phyloP scores from a whole-genome alignment of 1,140 invertebrate species.

The Drosophila pandora region DNA sequence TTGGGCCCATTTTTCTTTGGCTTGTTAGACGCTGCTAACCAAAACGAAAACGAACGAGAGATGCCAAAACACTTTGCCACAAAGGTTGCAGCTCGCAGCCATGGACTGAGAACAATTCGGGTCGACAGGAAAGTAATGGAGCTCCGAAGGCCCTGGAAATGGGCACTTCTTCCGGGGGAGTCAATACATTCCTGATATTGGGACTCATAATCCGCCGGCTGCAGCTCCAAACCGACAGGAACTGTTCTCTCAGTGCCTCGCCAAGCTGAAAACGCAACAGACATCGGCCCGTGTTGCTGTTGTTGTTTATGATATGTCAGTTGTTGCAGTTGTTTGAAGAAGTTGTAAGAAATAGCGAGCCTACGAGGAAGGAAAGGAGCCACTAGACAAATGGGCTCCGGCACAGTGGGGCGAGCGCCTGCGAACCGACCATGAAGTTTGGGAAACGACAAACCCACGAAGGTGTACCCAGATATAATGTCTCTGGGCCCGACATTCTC shows the following conservation, averaged over 20 bases:
- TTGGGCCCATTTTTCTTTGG: constrained; percentile 82
- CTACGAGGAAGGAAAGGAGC: constrained; percentile 11
- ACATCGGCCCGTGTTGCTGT: constrained; percentile 34
- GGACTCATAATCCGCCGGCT: background rate
- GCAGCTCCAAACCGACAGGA: background rate
- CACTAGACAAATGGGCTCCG: constrained; percentile 58
- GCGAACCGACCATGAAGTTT: too few relatives aligned
- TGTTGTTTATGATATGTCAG: constrained; percentile 79
- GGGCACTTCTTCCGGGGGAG: too few relatives aligned
- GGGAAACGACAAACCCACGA: background rate
- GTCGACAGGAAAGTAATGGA: too few relatives aligned
- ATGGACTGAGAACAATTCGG: too few relatives aligned
- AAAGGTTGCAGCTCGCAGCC: constrained; percentile 53
- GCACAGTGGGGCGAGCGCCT: constrained; percentile 41
- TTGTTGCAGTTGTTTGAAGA: constrained; percentile 79
- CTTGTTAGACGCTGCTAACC: constrained; percentile 69
- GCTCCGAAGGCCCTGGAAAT: too few relatives aligned
- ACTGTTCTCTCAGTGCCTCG: background rate
- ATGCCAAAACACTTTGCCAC: constrained; percentile 64
- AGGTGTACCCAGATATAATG: background rate
- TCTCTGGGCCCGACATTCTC: too few relatives aligned
- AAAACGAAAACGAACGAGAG: constrained; percentile 29
- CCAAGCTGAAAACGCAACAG: constrained; percentile 54
- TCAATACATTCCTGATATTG: too few relatives aligned
- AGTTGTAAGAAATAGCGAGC: constrained; percentile 75